Base-by-base conservation (phyloP, 2,797 vertebrate genomes). In the Gymnopithys bicolor region DNA sequence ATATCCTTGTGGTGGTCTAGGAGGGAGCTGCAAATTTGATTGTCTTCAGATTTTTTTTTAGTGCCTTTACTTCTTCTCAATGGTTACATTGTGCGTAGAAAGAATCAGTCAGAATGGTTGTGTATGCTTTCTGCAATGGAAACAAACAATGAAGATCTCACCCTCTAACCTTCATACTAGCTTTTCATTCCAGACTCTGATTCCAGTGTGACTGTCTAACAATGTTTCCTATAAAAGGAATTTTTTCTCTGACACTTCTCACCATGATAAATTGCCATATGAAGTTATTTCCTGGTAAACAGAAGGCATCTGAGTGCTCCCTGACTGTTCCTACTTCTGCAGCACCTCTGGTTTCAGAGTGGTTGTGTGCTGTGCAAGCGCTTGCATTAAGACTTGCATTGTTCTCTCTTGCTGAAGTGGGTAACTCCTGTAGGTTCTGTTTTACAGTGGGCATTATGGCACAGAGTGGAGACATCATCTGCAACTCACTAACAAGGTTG, bases 261-360 rank as follows among this genome's bases (percentile, higher is more conserved):
- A 41, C 15, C 33, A 49, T 64, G 37, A 84, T 39, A 87, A 86
- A 78, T 88, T 73, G 17, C 9, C 27, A 76, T n/a, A 55, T 55
- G 19, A 75, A 69, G 28, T 62, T 90, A 55, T 94, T 94, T 95
- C 45, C 77, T 49, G 27, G 19, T 39, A 86, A 85, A 78, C 13
- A 77, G 39, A 71, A 87, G 41, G 51, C 35, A 88, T 33, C 13
- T 2, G 4, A 48, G 10, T 48, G 17, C 48, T 82, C 15, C 21
- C 28, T 49, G n/a, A 16, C n/a, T 76, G 48, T 4, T 25, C 9
- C 6, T 12, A 13, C 43, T 84, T 70, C 55, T 93, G 39, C 37
- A 83, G 22, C 17, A 73, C 25, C 16, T 75, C 27, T 11, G 2
- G 5, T 68, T 32, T 88, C 75, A 74, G 30, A 67, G 35, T 30